Base-by-base conservation (phyloP, 2,888 invertebrate species). In the Sphinx pinastri region DNA sequence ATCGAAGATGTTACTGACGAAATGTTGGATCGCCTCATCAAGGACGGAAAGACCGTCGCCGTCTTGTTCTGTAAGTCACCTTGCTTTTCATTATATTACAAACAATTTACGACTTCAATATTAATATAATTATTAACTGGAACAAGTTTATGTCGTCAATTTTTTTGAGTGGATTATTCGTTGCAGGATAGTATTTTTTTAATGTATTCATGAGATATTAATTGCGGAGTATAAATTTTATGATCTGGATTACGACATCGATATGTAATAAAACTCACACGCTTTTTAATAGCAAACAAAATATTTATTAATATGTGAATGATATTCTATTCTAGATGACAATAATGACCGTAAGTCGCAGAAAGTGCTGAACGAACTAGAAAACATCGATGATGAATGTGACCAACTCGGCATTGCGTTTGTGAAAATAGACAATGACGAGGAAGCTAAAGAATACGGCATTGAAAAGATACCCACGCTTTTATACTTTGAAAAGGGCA, bases 1-100 rank as follows among this genome's bases (percentile, higher is more conserved):
- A 98, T 98, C 79, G 98, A 98, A 94, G 98, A 98, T 90, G 97
- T 98, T 60, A 98, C 98, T 67, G 98, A 98, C 89, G 98, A 98
- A 92, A 98, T 98, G 98, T 94, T 98, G 79, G 98, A 98, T 87
- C 97, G 96, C 85, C 95, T 98, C 75, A 96, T 98, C 76, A 97
- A 97, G 83, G 98, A 98, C 84, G 97, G 98, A 77, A 97, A 97
- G 89, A 97, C 97, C 76, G 95, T 98, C 79, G 98, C 98, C 74
- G 98, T 98, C 72, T 94, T 98, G 72, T 98, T 98, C 90, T 98
- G 98, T 98, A 95, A 96, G 96, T 92, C 19, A 58, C 57, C 49
- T 19, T 59, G 16, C 19, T 57, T 16, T 73, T 68, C 71, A 58
- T 70, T 51, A 58, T 60, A 49, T 63, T 70, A 68, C 47, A 16